Evolutionary conservation across 2,888 invertebrate genomes (phyloP), one percentile per base, ranked within the genome.

Genomic region (Brachylomia viminalis): DNA sequence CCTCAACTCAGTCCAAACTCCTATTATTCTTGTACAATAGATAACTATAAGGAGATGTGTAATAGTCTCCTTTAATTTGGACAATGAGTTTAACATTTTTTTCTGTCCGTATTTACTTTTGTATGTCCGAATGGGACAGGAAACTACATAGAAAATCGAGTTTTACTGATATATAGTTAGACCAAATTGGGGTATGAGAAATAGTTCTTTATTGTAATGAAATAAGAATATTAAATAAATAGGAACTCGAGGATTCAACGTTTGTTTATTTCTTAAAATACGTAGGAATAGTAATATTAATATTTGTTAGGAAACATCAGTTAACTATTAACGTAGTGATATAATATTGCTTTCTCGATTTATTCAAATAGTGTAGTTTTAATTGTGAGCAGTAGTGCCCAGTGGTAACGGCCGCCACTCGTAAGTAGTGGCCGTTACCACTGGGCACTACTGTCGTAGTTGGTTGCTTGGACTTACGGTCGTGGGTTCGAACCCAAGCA

Each of bases 21-120:
- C 62, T 65, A 80, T 80, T 80, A 81, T 77, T 70, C 66, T 70
- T 62, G 42, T 71, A 80, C 77, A 81, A 81, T 68, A 77, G 67
- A 81, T 66, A 30, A 59, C 54, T 70, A 42, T 64, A 42, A 62
- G 61, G 33, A 23, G 15, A 47, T 61, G n/a, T 65, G 56, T 65
- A 65, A 73, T 59, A 61, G 65, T 62, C 59, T 69, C 56, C 59
- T 66, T 66, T 72, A 62, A 79, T 81, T 80, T 66, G 56, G 49
- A 70, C 73, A 56, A 11, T 61, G 49, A 65, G 59, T 56, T 70
- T 30, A 33, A 38, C 30, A 62, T 52, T 62, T 38, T 38, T 30
- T 58, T 58, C 10, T 30, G 27, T 27, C 13, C 56, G 15, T 56
- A 56, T 58, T 20, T 58, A 30, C 30, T 58, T 58, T 30, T 58